These are phyloP conservation scores for Scolopax bukidnonensis DNA, from an alignment of 2,797 vertebrate species.

Conservation along the genomic window DNA sequence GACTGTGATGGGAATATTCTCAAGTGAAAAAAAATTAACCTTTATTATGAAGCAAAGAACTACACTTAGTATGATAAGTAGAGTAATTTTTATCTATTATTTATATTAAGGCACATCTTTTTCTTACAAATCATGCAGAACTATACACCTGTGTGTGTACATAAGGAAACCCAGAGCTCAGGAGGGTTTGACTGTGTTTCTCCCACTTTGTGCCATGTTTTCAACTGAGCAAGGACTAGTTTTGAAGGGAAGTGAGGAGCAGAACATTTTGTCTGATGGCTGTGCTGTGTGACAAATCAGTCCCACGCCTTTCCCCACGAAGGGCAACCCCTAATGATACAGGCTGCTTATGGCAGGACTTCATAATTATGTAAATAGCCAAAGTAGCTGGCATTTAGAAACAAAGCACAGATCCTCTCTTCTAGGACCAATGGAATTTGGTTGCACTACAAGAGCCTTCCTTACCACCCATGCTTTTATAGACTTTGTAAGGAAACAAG, in stretches of 20 bases:
- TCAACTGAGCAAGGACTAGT: background rate
- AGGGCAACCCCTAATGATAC: background rate
- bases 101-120: background rate
- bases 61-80: background rate
- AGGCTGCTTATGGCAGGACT: background rate
- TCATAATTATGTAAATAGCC: background rate
- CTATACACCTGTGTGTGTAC: background rate
- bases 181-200: rapidly evolving
- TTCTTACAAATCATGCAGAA: background rate
- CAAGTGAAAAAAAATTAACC: background rate
- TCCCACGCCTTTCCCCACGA: background rate
- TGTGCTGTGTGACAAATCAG: background rate
- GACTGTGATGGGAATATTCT: background rate
- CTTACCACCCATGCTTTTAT: rapidly evolving
- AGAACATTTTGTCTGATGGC: background rate
- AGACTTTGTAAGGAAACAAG: background rate
- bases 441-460: background rate
- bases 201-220: background rate
- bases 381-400: background rate
- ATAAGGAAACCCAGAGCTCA: background rate
- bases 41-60: background rate
- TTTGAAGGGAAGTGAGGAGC: background rate
- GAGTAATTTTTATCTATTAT: background rate
- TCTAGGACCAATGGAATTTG: rapidly evolving
- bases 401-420: background rate